Evolutionary conservation across 2,113 vertebrate species (phyloP).

Genomic region (Baryphthengus martii): DNA sequence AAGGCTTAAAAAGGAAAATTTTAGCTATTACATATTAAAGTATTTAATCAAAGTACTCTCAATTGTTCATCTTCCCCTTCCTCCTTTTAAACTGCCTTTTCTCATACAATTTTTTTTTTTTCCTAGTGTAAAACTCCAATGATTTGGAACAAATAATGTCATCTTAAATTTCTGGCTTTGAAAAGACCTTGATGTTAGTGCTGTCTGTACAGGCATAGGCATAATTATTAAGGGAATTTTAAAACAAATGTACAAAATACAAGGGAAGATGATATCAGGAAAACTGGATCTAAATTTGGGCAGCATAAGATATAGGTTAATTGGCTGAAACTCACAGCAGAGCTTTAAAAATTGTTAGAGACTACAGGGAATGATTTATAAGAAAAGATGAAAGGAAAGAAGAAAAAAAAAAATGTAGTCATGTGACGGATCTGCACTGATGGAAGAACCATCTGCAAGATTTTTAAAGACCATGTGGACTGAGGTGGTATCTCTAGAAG

Average conservation of each 20-base stretch:
- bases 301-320: background rate
- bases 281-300: background rate
- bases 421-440: background rate
- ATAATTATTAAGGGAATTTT: background rate
- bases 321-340: background rate
- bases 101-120: slow-evolving; percentile 46
- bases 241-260: background rate
- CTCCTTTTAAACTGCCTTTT: background rate
- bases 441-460: background rate
- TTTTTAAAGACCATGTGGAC: background rate
- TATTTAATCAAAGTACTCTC: background rate
- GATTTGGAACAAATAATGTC: background rate
- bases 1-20: slow-evolving; percentile 2
- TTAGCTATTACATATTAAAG: background rate
- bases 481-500: background rate
- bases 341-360: background rate
- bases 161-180: background rate
- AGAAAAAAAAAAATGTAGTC: background rate
- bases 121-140: slow-evolving; percentile 20
- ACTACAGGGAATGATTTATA: background rate
- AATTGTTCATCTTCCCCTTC: background rate
- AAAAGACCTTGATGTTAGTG: background rate
- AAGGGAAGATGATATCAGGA: background rate
- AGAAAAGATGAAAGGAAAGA: background rate
- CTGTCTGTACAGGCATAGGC: background rate